Evolutionary conservation across 2,797 vertebrate genomes (phyloP).

Genomic region (Xiphophorus birchmanni): DNA sequence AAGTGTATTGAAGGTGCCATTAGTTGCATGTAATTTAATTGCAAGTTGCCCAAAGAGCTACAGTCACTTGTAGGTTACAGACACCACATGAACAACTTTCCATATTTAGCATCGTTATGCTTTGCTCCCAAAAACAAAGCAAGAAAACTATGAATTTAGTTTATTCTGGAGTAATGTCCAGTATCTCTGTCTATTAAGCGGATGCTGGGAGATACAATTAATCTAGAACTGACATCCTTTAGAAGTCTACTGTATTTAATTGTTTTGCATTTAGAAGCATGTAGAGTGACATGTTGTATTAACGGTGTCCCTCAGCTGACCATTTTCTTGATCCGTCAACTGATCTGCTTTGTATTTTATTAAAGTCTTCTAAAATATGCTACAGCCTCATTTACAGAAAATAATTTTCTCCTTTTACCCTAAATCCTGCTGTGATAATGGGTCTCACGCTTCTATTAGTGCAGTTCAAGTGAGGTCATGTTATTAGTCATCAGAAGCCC

Average conservation of each 20-base stretch:
- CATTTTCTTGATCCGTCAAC: conserved; percentile 11
- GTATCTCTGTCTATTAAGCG: background rate
- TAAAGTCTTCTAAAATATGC: conserved; percentile 45
- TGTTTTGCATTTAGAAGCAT: background rate
- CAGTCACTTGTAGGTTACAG: too few species aligned
- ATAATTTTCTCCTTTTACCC: conserved; percentile 58
- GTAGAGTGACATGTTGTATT: conserved; percentile 3
- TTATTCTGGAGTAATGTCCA: background rate
- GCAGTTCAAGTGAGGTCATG: conserved; percentile 48
- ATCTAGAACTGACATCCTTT: background rate
- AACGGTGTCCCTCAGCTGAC: background rate
- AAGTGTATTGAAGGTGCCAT: too few species aligned
- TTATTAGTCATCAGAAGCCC: conserved; percentile 50
- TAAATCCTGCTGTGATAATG: conserved; percentile 53
- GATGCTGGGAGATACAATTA: background rate
- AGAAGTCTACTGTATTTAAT: background rate
- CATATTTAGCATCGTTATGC: too few species aligned
- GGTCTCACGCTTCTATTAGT: conserved; percentile 28
- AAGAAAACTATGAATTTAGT: background rate
- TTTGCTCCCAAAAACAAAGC: background rate
- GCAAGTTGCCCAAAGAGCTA: too few species aligned
- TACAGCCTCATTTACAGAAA: conserved; percentile 37
- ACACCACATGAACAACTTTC: too few species aligned
- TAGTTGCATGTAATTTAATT: too few species aligned
- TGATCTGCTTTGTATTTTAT: conserved; percentile 49